Evolutionary conservation across 2,888 invertebrate genomes (phyloP).

Genomic region (Platypus cylindrus): DNA sequence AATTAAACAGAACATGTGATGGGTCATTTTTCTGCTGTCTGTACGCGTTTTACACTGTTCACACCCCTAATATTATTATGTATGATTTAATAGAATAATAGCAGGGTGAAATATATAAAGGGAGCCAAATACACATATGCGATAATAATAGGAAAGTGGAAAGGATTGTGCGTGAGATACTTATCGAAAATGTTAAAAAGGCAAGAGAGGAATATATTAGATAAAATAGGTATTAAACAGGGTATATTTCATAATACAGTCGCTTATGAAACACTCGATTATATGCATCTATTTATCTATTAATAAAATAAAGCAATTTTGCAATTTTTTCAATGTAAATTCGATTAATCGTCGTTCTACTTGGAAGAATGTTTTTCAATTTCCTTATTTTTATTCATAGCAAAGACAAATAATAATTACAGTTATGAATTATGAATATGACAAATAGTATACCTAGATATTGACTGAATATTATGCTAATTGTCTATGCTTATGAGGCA

Average conservation of each 20-base stretch:
- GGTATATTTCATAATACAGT: too few relatives aligned
- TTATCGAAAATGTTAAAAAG: background rate
- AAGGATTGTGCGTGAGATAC: slow-evolving; percentile 1
- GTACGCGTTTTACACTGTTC: slow-evolving; percentile 5
- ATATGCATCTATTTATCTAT: too few relatives aligned
- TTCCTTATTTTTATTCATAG: too few relatives aligned
- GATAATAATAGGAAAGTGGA: slow-evolving; percentile 1
- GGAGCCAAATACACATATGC: slow-evolving; percentile 3
- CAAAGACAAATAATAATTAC: too few relatives aligned
- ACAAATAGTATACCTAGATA: too few relatives aligned
- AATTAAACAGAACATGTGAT: too few relatives aligned
- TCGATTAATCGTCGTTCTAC: too few relatives aligned
- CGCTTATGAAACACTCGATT: too few relatives aligned
- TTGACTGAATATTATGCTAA: slow-evolving; percentile 8
- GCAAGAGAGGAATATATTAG: background rate
- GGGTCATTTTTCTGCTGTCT: slow-evolving; percentile 5
- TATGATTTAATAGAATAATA: slow-evolving; percentile 8
- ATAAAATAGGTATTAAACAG: slow-evolving; percentile 7
- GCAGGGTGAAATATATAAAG: slow-evolving; percentile 7
- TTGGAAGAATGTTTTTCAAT: too few relatives aligned
- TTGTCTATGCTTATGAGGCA: slow-evolving; percentile 11
- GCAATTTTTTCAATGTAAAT: too few relatives aligned
- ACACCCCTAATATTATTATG: slow-evolving; percentile 6
- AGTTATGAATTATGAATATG: too few relatives aligned
- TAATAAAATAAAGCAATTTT: too few relatives aligned